A percentile compares a stretch with the other conserved stretches of the same genome.
phyloP scores from a whole-genome alignment of 1,140 invertebrate genomes.

The Plodia interpunctella region DNA sequence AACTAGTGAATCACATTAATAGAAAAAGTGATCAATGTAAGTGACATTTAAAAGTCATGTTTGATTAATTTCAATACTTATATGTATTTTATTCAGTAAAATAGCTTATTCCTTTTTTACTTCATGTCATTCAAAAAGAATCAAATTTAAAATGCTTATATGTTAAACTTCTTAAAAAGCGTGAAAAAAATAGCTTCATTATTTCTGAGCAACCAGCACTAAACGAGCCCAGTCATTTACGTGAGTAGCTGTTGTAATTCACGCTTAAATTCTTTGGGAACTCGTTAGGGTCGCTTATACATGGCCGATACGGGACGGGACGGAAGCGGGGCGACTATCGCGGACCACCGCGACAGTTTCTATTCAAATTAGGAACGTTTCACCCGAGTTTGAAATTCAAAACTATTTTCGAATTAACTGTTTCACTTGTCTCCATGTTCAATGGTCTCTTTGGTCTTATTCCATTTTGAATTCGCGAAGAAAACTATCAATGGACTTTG shows the following conservation, averaged over 20 bases:
- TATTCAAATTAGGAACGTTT: slow-evolving; percentile 40
- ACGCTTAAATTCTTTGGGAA: slow-evolving; percentile 31
- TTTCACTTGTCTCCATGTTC: slow-evolving; percentile 10
- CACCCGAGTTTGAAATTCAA: slow-evolving; percentile 14
- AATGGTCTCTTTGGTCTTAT: slow-evolving; percentile 18
- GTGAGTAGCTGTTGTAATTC: slow-evolving; percentile 30
- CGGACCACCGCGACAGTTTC: slow-evolving; percentile 33
- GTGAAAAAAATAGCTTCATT: no score
- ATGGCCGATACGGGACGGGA: slow-evolving; percentile 28
- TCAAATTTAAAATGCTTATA: no score
- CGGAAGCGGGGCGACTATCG: slow-evolving; percentile 36
- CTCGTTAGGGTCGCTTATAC: slow-evolving; percentile 29
- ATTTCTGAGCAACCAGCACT: background rate
- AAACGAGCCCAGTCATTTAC: slow-evolving; percentile 18
- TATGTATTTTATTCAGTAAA: no score
- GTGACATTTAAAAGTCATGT: no score
- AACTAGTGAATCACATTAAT: no score
- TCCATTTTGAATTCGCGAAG: background rate
- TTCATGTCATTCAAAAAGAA: no score
- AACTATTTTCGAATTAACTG: slow-evolving; percentile 7
- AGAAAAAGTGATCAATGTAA: no score
- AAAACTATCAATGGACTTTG: slow-evolving; percentile 19
- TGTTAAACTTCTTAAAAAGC: no score
- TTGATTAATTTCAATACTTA: no score
- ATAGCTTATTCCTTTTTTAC: no score